Percentiles rank a stretch among this genome's conserved stretches.
Conservation (phyloP, 1,140 invertebrate genomes). For the Coelopa frigida region DNA sequence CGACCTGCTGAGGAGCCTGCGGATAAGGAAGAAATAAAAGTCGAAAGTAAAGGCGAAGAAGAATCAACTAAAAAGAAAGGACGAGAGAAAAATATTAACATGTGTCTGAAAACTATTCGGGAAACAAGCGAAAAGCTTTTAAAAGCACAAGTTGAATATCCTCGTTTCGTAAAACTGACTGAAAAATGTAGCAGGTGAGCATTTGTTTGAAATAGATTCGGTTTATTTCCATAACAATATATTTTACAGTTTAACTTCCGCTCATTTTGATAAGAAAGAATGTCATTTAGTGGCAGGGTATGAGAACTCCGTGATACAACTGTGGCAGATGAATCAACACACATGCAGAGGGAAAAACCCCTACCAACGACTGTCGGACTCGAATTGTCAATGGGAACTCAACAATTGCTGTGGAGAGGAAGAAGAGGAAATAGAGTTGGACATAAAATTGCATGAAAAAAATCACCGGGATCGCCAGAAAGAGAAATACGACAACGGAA, state of each 20-base stretch:
- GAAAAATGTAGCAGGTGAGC: conserved; percentile 26
- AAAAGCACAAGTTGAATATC: conserved; percentile 26
- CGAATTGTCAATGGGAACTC: conserved; percentile 33
- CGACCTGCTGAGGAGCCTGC: conserved; percentile 24
- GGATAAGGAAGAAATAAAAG: conserved; percentile 25
- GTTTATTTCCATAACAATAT: conserved; percentile 1
- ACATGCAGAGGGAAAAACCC: conserved; percentile 30
- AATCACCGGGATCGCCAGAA: not conserved
- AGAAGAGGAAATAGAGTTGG: conserved; percentile 21
- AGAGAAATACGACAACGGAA: conserved; percentile 15
- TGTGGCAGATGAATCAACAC: conserved; percentile 41
- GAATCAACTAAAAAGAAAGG: not conserved
- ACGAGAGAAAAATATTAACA: conserved; percentile 8
- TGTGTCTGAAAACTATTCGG: conserved; percentile 24
- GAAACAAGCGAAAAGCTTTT: conserved; percentile 22
- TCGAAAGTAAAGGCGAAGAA: conserved; percentile 13
- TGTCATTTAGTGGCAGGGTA: conserved; percentile 40
- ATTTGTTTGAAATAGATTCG: not conserved
- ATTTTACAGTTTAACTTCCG: conserved; percentile 20
- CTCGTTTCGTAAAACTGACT: conserved; percentile 29
- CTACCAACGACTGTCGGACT: conserved; percentile 23
- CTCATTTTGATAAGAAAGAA: conserved; percentile 28
- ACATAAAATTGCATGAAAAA: conserved; percentile 2
- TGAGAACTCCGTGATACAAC: conserved; percentile 33
- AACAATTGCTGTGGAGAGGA: conserved; percentile 26